Evolutionary conservation across 2,797 vertebrate genomes (phyloP), one percentile per base, ranked within the genome.

Genomic region (Enteromius viviparus): DNA sequence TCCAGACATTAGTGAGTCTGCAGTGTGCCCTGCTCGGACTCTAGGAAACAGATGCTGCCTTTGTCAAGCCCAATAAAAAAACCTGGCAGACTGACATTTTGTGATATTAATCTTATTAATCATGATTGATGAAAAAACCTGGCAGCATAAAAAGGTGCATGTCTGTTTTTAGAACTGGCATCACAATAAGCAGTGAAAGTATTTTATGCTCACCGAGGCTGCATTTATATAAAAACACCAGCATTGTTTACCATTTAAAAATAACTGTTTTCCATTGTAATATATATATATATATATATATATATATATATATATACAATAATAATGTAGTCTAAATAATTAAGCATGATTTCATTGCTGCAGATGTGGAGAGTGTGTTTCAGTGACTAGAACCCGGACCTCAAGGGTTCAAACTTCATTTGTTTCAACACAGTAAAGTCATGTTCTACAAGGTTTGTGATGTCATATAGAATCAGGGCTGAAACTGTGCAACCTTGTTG

Each of bases 31-130:
- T 40, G 10, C 15, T 68, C 58, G 32, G 51, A 75, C 49, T 72
- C 26, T 60, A 80, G 49, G 49, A 82, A 87, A 86, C 37, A 76
- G 75, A 84, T 77, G 68, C 78, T 78, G 26, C 78, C 70, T 69
- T 77, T 85, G 49, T 82, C 47, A 66, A 60, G 49, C 14, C n/a
- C 17, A 45, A 85, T 26, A 77, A 80, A 68, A 40, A 58, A 29
- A 9, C 34, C 47, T 60, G n/a, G 45, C 62, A 78, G 60, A 77
- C 37, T 62, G 68, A 42, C 6, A 1, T 74, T 55, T 53, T 55
- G 21, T 74, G n/a, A 47, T 64, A 64, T 45, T 47, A 49, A 65
- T 37, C 29, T 79, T 55, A 53, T 23, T 40, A 62, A 64, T 74
- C 15, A 37, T 45, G 4, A 12, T 64, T 65, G 42, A 65, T 47